Base-by-base conservation (phyloP, 2,888 invertebrate species). In the Resseliella maxima region DNA sequence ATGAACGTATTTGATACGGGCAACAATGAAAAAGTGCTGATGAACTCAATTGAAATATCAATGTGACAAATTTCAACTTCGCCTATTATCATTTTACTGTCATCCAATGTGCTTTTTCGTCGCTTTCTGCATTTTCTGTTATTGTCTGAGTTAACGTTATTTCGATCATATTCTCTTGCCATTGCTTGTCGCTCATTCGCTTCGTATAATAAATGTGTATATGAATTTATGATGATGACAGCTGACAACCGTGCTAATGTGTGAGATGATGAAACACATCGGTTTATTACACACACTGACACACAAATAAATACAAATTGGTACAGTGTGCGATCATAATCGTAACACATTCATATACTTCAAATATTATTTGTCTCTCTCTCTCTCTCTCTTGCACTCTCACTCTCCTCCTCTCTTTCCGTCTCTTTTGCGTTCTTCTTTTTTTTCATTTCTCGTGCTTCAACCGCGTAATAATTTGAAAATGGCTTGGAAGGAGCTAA, bases 181-280 rank as follows among this genome's bases (percentile, higher is more conserved):
- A 59, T 59, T 59, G 6, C 5, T 27, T 8, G 24, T 59, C 59
- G 24, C n/a, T 12, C 24, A 12, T 59, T 50, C 59, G 2, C 27
- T 5, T 15, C 31, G 15, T 35, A 31, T 1, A 72, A 72, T 31
- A 72, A 12, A 15, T 72, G 35, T 35, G 35, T 72, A 15, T 35
- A 72, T 72, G 15, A 72, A 72, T 72, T 72, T 72, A 72, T 72
- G 72, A 72, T 72, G 72, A 72, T 72, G 72, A 72, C 72, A 72
- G 31, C 72, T 72, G 72, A 31, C 72, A 72, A 31, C 31, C 1
- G 31, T 72, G 72, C 72, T 72, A 72, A 72, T 31, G 72, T 72
- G 15, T 35, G 27, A n/a, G n/a, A 35, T 72, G 72, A 31, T 72
- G 15, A 35, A 72, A 72, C 35, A 15, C 72, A 72, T 72, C 72